Evolutionary conservation across 2,797 vertebrate genomes (phyloP), one percentile per base, ranked within the genome.

Genomic region (Glossophaga mutica): DNA sequence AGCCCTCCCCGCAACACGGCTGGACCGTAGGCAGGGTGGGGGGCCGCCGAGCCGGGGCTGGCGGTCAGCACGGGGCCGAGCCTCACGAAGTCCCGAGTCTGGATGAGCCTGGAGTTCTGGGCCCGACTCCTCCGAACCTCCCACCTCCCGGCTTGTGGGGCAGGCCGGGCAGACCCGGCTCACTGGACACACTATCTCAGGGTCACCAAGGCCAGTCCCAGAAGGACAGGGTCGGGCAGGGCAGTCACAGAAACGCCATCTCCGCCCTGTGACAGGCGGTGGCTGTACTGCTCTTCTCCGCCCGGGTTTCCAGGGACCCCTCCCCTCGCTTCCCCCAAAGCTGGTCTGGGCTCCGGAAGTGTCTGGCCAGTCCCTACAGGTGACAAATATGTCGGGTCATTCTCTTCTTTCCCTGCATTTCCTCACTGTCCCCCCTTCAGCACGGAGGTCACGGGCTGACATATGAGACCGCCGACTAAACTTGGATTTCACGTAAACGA

Each of bases 181-280:
- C 1, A 2, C 2, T 7, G 1, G 0, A 24, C 2, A 6, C 3
- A 0, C 0, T 11, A 1, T 2, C 14, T 9, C 55, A 57, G 5
- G n/a, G 9, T 16, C 52, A 5, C 59, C 18, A 29, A 39, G 14
- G 7, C 29, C 0, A 0, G 5, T 22, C 19, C 24, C 16, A 14
- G 57, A n/a, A 46, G 11, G 21, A n/a, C 6, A 2, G 2, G 6
- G 9, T 12, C 0, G 8, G 11, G 11, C 34, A 59, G 8, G 11
- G 11, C 34, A 59, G 39, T 11, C 3, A 22, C 4, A 19, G 14
- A 57, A 57, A 59, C 6, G 4, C 21, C 21, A 0, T 34, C 10
- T 3, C 32, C 39, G 19, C 16, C 19, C 52, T 6, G 0, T 4
- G 46, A 77, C 50, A 19, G 50, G 2, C 18, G 1, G 50, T 8